Evolutionary conservation across 1,140 invertebrate genomes (phyloP).

Genomic region (Charaxes varanes): DNA sequence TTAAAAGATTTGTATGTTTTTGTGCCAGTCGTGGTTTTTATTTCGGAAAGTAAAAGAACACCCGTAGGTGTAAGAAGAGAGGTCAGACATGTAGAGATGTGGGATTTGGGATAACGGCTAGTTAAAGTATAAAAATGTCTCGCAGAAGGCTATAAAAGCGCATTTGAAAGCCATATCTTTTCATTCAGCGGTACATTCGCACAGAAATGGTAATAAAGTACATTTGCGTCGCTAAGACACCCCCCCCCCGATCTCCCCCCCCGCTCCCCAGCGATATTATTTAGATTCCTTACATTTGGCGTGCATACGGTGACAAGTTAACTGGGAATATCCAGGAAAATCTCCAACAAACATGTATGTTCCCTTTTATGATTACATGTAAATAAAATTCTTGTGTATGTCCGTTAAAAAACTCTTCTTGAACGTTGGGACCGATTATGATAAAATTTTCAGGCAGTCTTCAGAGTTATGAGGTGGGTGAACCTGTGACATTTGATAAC

Average conservation of each 20-base stretch:
- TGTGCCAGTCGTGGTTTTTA: too few species aligned
- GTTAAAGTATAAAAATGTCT: neutral
- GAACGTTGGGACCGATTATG: too few species aligned
- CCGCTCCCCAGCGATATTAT: constrained; percentile 26
- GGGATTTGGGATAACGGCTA: neutral
- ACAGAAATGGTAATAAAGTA: constrained; percentile 21
- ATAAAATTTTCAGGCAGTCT: too few species aligned
- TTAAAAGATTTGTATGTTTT: too few species aligned
- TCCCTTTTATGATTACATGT: too few species aligned
- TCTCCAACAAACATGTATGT: too few species aligned
- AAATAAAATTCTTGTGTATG: too few species aligned
- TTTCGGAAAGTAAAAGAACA: too few species aligned
- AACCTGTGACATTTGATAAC: too few species aligned
- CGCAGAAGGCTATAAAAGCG: constrained; percentile 1
- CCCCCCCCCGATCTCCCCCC: neutral
- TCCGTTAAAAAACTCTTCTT: too few species aligned
- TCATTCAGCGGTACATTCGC: constrained; percentile 3
- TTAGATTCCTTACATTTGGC: constrained; percentile 27
- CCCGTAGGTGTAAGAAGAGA: too few species aligned
- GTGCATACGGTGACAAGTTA: constrained; percentile 1
- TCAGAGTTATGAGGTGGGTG: too few species aligned
- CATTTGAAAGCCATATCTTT: constrained; percentile 7
- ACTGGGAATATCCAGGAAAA: neutral
- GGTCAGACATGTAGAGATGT: neutral
- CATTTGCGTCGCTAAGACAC: constrained; percentile 16